phyloP scores from a whole-genome alignment of 1,140 invertebrate genomes.

The Nylanderia fulva region DNA sequence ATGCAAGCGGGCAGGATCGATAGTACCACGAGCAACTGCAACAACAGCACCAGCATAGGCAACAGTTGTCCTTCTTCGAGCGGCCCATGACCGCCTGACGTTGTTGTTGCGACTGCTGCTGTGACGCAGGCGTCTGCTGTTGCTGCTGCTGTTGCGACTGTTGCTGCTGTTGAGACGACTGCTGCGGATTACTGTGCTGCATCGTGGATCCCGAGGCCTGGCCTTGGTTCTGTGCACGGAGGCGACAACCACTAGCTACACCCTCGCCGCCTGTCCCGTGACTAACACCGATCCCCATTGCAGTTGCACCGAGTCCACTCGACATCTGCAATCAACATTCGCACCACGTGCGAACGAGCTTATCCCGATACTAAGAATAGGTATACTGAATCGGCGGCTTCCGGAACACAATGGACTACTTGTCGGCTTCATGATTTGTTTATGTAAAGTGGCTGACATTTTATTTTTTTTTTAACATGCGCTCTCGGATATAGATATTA shows the following conservation, averaged over 20 bases:
- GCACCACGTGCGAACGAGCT: constrained; percentile 29
- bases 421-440: constrained; percentile 27
- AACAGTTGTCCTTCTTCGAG: constrained; percentile 87
- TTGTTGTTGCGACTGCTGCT: constrained; percentile 71
- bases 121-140: constrained; percentile 66
- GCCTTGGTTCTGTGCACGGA: constrained; percentile 81
- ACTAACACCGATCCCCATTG: constrained; percentile 85
- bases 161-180: constrained; percentile 74
- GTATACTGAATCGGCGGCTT: constrained; percentile 41
- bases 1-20: constrained; percentile 75
- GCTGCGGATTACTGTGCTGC: constrained; percentile 78
- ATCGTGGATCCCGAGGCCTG: constrained; percentile 77
- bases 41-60: constrained; percentile 90
- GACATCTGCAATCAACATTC: constrained; percentile 80
- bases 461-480: constrained; percentile 10
- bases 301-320: constrained; percentile 84
- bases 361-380: constrained; percentile 60
- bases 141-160: constrained; percentile 70
- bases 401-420: constrained; percentile 41
- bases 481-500: not conserved
- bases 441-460: constrained; percentile 18
- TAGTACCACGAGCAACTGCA: constrained; percentile 91
- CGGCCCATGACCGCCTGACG: constrained; percentile 79
- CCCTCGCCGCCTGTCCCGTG: constrained; percentile 80
- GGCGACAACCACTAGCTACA: constrained; percentile 80